Evolutionary conservation across 2,113 vertebrate genomes (phyloP).

Genomic region (Panthera uncia): DNA sequence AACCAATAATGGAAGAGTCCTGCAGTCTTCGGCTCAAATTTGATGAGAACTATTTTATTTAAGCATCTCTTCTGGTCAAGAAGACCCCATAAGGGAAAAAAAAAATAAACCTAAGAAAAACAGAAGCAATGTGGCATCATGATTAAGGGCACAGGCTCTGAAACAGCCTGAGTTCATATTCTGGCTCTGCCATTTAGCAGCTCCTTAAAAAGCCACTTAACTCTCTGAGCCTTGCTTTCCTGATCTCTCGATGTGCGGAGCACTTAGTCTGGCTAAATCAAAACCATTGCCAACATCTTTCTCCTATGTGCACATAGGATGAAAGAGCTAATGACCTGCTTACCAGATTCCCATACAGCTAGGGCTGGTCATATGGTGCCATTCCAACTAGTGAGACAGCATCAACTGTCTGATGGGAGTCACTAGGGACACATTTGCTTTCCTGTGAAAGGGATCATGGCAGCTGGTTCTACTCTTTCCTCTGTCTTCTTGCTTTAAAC

Average conservation of each 20-base stretch:
- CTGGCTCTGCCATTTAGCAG: neutral
- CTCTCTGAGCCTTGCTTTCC: neutral
- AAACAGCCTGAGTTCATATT: neutral
- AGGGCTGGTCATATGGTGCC: neutral
- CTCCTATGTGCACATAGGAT: neutral
- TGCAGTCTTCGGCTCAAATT: constrained; percentile 28
- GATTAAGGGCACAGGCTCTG: neutral
- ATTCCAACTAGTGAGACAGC: neutral
- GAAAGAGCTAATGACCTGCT: neutral
- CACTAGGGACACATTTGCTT: neutral
- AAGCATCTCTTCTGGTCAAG: constrained; percentile 20
- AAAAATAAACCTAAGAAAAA: neutral
- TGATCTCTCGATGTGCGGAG: neutral
- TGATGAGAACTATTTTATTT: constrained; percentile 36
- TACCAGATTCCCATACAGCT: neutral
- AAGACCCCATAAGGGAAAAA: neutral
- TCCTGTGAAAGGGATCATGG: neutral
- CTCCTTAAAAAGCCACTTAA: neutral
- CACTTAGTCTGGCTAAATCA: neutral
- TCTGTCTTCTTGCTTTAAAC: neutral
- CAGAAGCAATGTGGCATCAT: neutral
- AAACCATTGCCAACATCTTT: neutral
- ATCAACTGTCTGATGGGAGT: neutral
- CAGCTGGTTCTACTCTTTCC: neutral
- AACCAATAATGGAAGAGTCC: constrained; percentile 10